Evolutionary conservation across 1,140 invertebrate species (phyloP).

Genomic region (Aphaenogaster floridana): DNA sequence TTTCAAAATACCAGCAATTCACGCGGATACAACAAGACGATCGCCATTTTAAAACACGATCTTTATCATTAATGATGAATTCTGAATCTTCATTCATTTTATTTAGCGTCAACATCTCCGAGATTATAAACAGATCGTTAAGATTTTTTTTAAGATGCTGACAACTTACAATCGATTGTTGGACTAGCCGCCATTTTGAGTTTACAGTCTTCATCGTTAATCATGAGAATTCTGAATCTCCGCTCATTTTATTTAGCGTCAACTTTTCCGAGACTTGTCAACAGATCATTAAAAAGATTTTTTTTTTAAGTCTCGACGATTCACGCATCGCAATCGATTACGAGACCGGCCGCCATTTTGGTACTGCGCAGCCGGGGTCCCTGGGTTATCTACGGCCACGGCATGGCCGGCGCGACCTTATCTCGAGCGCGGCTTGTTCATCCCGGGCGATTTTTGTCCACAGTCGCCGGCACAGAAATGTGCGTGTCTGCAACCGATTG

Average conservation of each 20-base stretch:
- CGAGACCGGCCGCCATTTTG: conserved; percentile 35
- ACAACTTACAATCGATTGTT: conserved; percentile 15
- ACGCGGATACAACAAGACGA: background rate
- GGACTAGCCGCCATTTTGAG: conserved; percentile 20
- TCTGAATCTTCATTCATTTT: background rate
- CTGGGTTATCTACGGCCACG: conserved; percentile 66
- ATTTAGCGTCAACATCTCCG: background rate
- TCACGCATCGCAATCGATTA: conserved; percentile 35
- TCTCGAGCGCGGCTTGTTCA: conserved; percentile 60
- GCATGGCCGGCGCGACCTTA: conserved; percentile 52
- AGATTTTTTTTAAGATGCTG: background rate
- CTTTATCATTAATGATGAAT: background rate
- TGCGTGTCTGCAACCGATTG: conserved; percentile 53
- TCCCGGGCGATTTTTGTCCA: conserved; percentile 68
- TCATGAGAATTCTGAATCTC: background rate
- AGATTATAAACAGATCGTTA: background rate
- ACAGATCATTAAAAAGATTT: background rate
- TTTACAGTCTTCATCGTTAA: background rate
- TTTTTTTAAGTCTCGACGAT: background rate
- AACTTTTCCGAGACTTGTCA: background rate
- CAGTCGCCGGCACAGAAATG: conserved; percentile 5
- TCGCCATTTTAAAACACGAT: background rate
- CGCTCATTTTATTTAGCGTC: background rate
- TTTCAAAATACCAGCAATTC: background rate
- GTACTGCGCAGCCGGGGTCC: conserved; percentile 66